These are phyloP conservation scores for Micrastur ruficollis DNA, from an alignment of 2,797 vertebrate genomes.

Conservation along the genomic window DNA sequence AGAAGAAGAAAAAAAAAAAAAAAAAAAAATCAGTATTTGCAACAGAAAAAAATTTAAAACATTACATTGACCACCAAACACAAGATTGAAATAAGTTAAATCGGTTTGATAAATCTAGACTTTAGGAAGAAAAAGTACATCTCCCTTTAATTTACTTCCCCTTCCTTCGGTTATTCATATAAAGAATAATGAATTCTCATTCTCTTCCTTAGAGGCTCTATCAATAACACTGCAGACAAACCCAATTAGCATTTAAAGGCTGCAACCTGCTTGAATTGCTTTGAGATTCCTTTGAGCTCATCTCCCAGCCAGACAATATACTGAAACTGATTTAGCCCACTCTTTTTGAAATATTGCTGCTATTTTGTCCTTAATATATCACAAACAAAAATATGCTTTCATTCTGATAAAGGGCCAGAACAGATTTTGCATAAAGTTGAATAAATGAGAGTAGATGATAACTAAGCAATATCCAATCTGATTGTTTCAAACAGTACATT, in stretches of 20 bases:
- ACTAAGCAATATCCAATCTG: background rate
- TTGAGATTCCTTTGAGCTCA: slow-evolving; percentile 9
- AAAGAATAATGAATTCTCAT: slow-evolving; percentile 14
- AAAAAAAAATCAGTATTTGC: background rate
- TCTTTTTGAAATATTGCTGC: background rate
- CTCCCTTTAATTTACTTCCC: background rate
- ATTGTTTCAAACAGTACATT: background rate
- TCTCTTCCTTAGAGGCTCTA: slow-evolving; percentile 5
- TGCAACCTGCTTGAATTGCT: slow-evolving; percentile 23
- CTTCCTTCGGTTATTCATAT: background rate
- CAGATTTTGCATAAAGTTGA: background rate
- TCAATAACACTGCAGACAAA: slow-evolving; percentile 37
- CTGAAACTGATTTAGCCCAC: slow-evolving; percentile 25
- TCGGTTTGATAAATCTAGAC: background rate
- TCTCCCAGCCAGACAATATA: slow-evolving; percentile 8
- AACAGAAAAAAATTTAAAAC: background rate
- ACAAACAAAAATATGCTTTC: slow-evolving; percentile 7
- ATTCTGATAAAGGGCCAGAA: background rate
- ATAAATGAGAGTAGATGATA: slow-evolving; percentile 16
- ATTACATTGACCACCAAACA: background rate
- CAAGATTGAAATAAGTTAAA: background rate
- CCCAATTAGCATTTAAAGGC: slow-evolving; percentile 36
- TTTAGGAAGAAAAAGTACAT: background rate
- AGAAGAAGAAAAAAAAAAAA: background rate
- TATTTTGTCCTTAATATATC: slow-evolving; percentile 33